A percentile compares a stretch with the other conserved stretches of the same genome.
Conservation (phyloP, 2,888 invertebrate species). For the Drosophila merina region DNA sequence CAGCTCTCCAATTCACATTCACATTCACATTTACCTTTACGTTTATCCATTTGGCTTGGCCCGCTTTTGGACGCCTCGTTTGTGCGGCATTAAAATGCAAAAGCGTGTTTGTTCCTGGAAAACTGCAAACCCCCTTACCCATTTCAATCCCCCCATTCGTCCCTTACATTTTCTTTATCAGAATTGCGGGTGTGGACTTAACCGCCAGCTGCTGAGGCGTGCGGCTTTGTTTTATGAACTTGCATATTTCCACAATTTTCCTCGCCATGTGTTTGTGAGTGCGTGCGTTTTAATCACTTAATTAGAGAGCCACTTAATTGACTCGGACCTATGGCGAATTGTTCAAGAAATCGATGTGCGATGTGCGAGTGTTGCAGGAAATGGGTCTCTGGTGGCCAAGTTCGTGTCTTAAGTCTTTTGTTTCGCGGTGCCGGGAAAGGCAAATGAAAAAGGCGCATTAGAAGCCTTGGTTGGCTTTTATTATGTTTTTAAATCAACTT, state of each 20-base stretch:
- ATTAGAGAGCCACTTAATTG: slow-evolving; percentile 74
- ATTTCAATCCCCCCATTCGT: not conserved
- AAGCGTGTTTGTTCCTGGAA: slow-evolving; percentile 82
- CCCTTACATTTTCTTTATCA: slow-evolving; percentile 14
- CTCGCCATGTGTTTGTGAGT: slow-evolving; percentile 36
- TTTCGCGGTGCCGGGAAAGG: slow-evolving; percentile 34
- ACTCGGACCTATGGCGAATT: slow-evolving; percentile 60
- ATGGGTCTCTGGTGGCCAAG: slow-evolving; percentile 54
- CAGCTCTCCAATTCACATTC: slow-evolving; percentile 52
- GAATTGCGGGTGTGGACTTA: slow-evolving; percentile 47
- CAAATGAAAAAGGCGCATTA: slow-evolving; percentile 13
- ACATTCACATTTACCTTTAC: slow-evolving; percentile 54
- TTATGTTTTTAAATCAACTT: not conserved
- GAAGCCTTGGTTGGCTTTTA: not conserved
- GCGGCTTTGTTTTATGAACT: slow-evolving; percentile 64
- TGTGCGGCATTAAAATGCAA: slow-evolving; percentile 78
- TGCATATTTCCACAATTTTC: slow-evolving; percentile 67
- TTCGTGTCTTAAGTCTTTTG: slow-evolving; percentile 78
- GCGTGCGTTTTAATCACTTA: slow-evolving; percentile 77
- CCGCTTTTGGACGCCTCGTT: slow-evolving; percentile 53
- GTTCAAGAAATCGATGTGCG: slow-evolving; percentile 59
- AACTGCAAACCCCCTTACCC: slow-evolving; percentile 52
- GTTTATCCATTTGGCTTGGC: slow-evolving; percentile 45
- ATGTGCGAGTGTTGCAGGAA: slow-evolving; percentile 58
- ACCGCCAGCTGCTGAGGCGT: slow-evolving; percentile 40